Percentiles rank a stretch among this genome's conserved stretches.
These are phyloP conservation scores for Piscicola geometra DNA, from an alignment of 2,888 invertebrate species.

Conservation along the genomic window DNA sequence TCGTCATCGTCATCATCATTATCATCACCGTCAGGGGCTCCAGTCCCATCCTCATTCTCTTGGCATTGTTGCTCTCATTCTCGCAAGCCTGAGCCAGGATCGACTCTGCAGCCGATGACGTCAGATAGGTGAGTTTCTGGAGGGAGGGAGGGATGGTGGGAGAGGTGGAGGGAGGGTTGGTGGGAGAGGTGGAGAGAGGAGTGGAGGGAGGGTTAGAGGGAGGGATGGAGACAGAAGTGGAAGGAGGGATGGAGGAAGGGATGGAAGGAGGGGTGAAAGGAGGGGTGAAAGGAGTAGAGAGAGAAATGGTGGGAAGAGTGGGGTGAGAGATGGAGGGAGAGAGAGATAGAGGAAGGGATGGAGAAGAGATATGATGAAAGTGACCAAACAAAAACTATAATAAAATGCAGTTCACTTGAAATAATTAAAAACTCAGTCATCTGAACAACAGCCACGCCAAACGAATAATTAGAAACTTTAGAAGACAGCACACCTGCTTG, in stretches of 20 bases:
- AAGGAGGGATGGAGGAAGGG: neutral
- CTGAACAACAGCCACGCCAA: neutral
- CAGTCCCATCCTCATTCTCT: slow-evolving; percentile 88
- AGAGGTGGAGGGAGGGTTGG: slow-evolving; percentile 76
- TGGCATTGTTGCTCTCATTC: slow-evolving; percentile 93
- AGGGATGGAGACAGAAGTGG: too few relatives aligned
- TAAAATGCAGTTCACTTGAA: neutral
- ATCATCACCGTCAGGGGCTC: slow-evolving; percentile 67
- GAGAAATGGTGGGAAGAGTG: neutral
- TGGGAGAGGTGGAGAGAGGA: slow-evolving; percentile 57
- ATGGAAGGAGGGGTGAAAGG: neutral
- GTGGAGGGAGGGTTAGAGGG: neutral
- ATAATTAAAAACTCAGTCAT: neutral
- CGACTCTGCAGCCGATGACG: slow-evolving; percentile 92
- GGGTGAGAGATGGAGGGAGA: too few relatives aligned
- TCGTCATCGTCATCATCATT: slow-evolving; percentile 20
- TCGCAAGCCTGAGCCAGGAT: slow-evolving; percentile 92
- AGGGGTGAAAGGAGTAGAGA: neutral
- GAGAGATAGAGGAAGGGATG: too few relatives aligned
- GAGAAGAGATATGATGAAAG: too few relatives aligned
- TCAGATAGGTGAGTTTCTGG: slow-evolving; percentile 90
- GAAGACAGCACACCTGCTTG: neutral
- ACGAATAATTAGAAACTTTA: neutral
- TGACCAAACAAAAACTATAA: too few relatives aligned
- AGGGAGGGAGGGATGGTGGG: slow-evolving; percentile 56